Percentiles rank a stretch among this genome's conserved stretches.
Evolutionary conservation across 2,113 vertebrate genomes (phyloP).

Genomic region (Paralichthys olivaceus): DNA sequence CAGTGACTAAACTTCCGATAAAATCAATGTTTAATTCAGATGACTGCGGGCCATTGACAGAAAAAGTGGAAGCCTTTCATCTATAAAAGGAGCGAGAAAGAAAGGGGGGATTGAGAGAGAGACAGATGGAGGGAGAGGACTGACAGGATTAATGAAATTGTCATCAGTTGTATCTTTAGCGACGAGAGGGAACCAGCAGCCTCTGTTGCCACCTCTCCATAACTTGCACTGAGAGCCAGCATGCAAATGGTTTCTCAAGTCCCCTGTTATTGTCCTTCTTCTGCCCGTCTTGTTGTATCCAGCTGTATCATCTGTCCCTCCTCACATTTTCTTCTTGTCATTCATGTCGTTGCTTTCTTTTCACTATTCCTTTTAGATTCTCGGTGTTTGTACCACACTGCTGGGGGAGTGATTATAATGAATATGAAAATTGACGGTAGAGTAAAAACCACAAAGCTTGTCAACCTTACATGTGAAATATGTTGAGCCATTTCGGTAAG

Average conservation of each 20-base stretch:
- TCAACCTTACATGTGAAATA: slow-evolving; percentile 43
- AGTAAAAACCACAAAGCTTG: slow-evolving; percentile 23
- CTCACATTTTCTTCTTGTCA: background rate
- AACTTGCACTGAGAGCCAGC: slow-evolving; percentile 19
- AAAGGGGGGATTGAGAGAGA: slow-evolving; percentile 55
- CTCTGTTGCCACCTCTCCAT: slow-evolving; percentile 44
- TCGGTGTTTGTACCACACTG: slow-evolving; percentile 3
- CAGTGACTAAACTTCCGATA: slow-evolving; percentile 81
- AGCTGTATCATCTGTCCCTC: slow-evolving; percentile 24
- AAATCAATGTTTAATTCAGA: slow-evolving; percentile 88
- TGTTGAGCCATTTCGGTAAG: slow-evolving; percentile 46
- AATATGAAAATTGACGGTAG: background rate
- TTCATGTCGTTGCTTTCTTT: slow-evolving; percentile 8
- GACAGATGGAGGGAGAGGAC: slow-evolving; percentile 60
- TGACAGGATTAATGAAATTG: slow-evolving; percentile 77
- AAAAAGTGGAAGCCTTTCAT: slow-evolving; percentile 85
- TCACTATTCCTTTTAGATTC: slow-evolving; percentile 25
- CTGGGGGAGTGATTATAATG: background rate
- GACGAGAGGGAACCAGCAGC: slow-evolving; percentile 40
- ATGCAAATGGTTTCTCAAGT: slow-evolving; percentile 36
- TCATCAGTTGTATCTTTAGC: slow-evolving; percentile 78
- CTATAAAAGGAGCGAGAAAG: slow-evolving; percentile 80
- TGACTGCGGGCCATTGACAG: slow-evolving; percentile 84
- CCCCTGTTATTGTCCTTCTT: slow-evolving; percentile 47
- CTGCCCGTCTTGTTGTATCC: slow-evolving; percentile 22